Conservation (phyloP, 1,140 invertebrate genomes). For the Lepidostoma basale region DNA sequence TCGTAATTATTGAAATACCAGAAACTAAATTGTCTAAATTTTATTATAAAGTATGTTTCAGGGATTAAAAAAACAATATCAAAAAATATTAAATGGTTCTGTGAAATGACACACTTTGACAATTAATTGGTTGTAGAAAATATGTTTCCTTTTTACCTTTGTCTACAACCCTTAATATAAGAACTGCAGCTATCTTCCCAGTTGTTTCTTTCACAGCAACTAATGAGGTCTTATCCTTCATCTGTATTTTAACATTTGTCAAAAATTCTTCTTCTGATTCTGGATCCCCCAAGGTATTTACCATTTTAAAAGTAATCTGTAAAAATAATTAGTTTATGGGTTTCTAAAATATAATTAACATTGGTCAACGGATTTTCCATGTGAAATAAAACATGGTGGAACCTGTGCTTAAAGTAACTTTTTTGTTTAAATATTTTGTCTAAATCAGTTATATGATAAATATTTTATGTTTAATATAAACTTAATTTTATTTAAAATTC, state of each 20-base stretch:
- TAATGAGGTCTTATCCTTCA: slow-evolving; percentile 68
- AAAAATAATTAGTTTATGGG: slow-evolving; percentile 43
- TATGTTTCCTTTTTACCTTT: slow-evolving; percentile 49
- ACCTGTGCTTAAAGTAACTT: too few relatives aligned
- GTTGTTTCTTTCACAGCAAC: slow-evolving; percentile 62
- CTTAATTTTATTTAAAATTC: too few relatives aligned
- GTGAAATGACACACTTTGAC: too few relatives aligned
- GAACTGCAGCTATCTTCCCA: slow-evolving; percentile 59
- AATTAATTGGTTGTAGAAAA: too few relatives aligned
- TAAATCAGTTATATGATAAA: too few relatives aligned
- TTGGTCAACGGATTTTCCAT: too few relatives aligned
- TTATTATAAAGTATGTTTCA: not conserved
- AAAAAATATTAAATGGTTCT: too few relatives aligned
- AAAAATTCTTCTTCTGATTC: slow-evolving; percentile 61
- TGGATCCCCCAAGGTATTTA: slow-evolving; percentile 58
- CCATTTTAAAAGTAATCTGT: slow-evolving; percentile 61
- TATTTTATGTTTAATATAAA: too few relatives aligned
- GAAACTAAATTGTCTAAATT: not conserved
- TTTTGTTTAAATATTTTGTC: too few relatives aligned
- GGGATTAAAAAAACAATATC: not conserved
- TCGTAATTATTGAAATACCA: not conserved
- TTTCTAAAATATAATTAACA: too few relatives aligned
- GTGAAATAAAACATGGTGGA: too few relatives aligned
- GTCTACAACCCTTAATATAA: slow-evolving; percentile 60
- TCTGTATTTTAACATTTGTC: slow-evolving; percentile 60